Percentiles rank a stretch among this genome's conserved stretches.
Conservation (phyloP, 1,140 invertebrate species). For the Doryteuthis pealeii region DNA sequence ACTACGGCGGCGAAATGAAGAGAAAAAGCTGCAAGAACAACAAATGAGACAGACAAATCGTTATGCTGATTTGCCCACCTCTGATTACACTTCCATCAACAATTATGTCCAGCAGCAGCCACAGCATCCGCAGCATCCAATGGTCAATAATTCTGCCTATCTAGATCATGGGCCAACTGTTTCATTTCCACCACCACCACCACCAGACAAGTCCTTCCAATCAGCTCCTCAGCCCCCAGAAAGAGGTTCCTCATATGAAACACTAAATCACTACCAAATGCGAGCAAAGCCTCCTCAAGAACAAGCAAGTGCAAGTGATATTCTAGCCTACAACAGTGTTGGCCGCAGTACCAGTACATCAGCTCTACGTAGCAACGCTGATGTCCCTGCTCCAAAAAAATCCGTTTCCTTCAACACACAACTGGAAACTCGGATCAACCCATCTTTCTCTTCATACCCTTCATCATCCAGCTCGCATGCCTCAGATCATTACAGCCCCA, state of each 20-base stretch:
- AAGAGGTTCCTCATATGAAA: constrained; percentile 44
- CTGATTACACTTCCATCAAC: not conserved
- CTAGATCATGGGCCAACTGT: constrained; percentile 27
- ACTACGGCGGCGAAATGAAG: constrained; percentile 38
- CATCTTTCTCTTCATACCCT: constrained; percentile 17
- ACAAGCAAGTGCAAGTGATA: not conserved
- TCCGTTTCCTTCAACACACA: constrained; percentile 57
- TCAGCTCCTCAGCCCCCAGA: constrained; percentile 45
- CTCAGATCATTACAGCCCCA: constrained; percentile 20
- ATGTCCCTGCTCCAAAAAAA: constrained; percentile 45
- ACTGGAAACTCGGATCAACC: constrained; percentile 41
- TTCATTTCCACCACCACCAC: constrained; percentile 20
- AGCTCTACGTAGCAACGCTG: constrained; percentile 20
- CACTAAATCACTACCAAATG: not conserved
- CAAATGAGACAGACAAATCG: constrained; percentile 29
- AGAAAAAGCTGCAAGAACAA: constrained; percentile 41
- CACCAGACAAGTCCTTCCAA: constrained; percentile 23
- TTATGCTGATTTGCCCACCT: not conserved
- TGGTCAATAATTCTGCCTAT: constrained; percentile 30
- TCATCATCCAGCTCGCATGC: constrained; percentile 9
- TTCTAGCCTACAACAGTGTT: not conserved
- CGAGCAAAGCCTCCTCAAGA: not conserved
- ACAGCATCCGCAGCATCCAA: constrained; percentile 38
- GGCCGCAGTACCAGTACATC: constrained; percentile 15
- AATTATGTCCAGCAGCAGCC: constrained; percentile 23